Percentiles rank a stretch among this genome's conserved stretches.
These are phyloP conservation scores for Ceratina calcarata DNA, from an alignment of 1,140 invertebrate species.

Conservation along the genomic window DNA sequence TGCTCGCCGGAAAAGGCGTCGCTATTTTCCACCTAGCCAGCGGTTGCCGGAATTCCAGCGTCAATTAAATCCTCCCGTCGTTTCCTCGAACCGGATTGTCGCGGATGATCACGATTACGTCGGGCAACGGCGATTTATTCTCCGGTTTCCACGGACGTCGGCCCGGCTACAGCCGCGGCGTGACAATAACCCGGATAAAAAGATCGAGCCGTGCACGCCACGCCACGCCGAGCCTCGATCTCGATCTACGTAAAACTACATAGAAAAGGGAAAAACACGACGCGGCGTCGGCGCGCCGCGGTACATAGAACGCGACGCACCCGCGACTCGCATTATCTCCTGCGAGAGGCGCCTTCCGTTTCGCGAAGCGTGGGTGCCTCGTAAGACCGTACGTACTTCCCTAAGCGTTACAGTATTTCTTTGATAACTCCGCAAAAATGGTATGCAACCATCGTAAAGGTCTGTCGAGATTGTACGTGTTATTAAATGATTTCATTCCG, in stretches of 20 bases:
- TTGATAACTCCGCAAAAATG: no score
- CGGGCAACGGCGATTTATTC: conserved; percentile 28
- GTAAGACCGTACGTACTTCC: not conserved
- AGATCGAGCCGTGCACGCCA: conserved; percentile 1
- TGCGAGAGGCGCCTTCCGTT: conserved; percentile 13
- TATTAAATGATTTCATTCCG: no score
- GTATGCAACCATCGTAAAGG: no score
- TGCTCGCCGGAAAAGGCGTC: not conserved
- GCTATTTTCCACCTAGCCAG: not conserved
- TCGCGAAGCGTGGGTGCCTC: conserved; percentile 14
- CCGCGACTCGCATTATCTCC: conserved; percentile 35
- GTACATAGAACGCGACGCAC: conserved; percentile 35
- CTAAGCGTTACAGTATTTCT: no score
- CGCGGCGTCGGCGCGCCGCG: not conserved
- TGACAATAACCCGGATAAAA: conserved; percentile 46
- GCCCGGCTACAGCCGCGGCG: conserved; percentile 10
- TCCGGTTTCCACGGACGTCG: conserved; percentile 35
- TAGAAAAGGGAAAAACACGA: not conserved
- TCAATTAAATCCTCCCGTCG: conserved; percentile 45
- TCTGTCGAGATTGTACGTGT: no score
- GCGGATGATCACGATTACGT: conserved; percentile 42
- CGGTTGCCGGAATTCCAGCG: conserved; percentile 18
- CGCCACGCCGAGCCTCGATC: not conserved
- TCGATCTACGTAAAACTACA: not conserved
- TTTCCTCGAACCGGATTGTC: conserved; percentile 30